Evolutionary conservation across 2,113 vertebrate genomes (phyloP).

Genomic region (Oreotrochilus melanogaster): DNA sequence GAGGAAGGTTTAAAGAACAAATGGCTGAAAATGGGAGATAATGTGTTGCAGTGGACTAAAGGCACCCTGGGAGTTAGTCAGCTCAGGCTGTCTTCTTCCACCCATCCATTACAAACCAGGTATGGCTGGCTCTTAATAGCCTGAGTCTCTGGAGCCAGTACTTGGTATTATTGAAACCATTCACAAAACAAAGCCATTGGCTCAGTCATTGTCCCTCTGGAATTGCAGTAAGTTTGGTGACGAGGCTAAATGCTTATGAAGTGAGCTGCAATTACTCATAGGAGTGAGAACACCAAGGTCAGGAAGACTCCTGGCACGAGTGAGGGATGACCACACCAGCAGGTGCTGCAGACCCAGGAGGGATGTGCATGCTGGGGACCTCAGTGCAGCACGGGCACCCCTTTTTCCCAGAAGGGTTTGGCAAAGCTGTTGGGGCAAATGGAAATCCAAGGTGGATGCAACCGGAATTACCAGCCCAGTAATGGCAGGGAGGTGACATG

Average conservation of each 20-base stretch:
- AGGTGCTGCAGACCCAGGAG: not conserved
- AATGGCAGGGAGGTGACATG: not conserved
- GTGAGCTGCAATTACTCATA: not conserved
- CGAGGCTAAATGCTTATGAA: not conserved
- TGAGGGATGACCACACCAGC: not conserved
- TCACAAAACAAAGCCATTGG: not conserved
- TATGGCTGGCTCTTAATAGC: not conserved
- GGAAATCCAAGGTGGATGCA: not conserved
- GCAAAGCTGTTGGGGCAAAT: not conserved
- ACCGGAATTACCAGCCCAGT: not conserved
- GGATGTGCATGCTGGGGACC: not conserved
- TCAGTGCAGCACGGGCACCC: not conserved
- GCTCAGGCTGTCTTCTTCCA: not conserved
- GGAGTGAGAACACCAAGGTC: not conserved
- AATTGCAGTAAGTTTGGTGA: not conserved
- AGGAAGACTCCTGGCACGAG: not conserved
- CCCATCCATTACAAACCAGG: not conserved
- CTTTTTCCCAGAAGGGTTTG: not conserved
- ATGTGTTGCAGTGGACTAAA: not conserved
- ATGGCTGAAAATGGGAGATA: constrained; percentile 7
- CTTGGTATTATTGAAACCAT: not conserved
- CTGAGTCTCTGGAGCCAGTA: not conserved
- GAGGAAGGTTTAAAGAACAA: constrained; percentile 22
- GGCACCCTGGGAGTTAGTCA: not conserved
- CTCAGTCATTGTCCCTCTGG: not conserved